Evolutionary conservation across 2,888 invertebrate genomes (phyloP).

Genomic region (Brachyptera putata): DNA sequence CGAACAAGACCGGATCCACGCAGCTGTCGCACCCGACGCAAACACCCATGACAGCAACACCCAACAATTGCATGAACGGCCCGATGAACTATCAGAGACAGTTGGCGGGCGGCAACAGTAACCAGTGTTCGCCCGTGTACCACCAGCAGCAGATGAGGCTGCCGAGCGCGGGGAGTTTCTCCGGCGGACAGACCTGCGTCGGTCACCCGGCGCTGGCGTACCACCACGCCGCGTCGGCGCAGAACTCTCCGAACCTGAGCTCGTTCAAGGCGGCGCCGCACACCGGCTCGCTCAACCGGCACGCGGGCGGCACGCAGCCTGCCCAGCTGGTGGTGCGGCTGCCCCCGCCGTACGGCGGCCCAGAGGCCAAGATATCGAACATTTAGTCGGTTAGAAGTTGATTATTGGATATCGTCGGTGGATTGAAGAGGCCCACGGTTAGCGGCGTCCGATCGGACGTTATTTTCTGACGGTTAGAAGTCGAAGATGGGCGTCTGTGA

Average conservation of each 20-base stretch:
- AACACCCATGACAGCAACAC: not conserved
- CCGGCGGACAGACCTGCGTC: too few relatives aligned
- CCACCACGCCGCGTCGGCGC: constrained; percentile 5
- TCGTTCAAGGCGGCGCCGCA: constrained; percentile 18
- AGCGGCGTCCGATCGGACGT: too few relatives aligned
- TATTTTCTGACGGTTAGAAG: too few relatives aligned
- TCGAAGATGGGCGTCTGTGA: too few relatives aligned
- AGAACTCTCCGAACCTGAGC: constrained; percentile 13
- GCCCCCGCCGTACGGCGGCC: constrained; percentile 36
- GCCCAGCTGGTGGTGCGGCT: constrained; percentile 45
- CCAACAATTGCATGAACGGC: not conserved
- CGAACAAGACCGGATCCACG: constrained; percentile 50
- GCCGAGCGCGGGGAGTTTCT: too few relatives aligned
- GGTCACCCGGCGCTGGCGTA: not conserved
- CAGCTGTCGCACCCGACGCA: constrained; percentile 19
- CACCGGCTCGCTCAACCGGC: constrained; percentile 20
- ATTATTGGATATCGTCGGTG: too few relatives aligned
- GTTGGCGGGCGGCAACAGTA: not conserved
- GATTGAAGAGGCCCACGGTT: too few relatives aligned
- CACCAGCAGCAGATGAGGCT: not conserved
- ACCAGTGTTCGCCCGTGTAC: not conserved
- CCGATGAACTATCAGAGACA: not conserved
- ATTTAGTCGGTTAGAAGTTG: too few relatives aligned
- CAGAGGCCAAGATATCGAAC: constrained; percentile 29
- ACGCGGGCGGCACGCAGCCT: not conserved